Percentiles rank a stretch among this genome's conserved stretches.
These are phyloP conservation scores for Mesorhabditis spiculigera DNA, from an alignment of 2,888 invertebrate genomes.

Conservation along the genomic window DNA sequence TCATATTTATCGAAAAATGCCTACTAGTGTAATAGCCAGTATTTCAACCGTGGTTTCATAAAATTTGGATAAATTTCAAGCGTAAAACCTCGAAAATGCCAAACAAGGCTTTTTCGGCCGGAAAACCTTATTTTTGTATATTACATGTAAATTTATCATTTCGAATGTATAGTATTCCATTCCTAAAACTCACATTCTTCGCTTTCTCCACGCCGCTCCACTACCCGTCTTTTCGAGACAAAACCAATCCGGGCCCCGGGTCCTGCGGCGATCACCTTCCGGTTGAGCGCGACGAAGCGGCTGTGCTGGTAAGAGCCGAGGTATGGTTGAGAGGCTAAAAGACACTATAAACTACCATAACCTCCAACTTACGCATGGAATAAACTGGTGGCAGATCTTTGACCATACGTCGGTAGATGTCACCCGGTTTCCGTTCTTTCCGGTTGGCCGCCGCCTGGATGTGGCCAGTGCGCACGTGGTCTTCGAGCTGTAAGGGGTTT, in stretches of 20 bases:
- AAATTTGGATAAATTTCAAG: too few species aligned
- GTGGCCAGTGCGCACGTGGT: not conserved
- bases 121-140: too few species aligned
- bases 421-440: not conserved
- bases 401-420: not conserved
- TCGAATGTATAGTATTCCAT: not conserved
- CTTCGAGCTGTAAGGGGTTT: not conserved
- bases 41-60: too few species aligned
- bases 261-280: not conserved
- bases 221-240: not conserved
- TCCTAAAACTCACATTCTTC: not conserved
- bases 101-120: too few species aligned
- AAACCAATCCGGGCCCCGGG: not conserved
- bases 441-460: constrained; percentile 2
- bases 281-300: constrained; percentile 6
- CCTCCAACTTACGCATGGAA: not conserved
- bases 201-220: constrained; percentile 3
- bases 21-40: too few species aligned
- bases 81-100: too few species aligned
- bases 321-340: too few species aligned
- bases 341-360: too few species aligned
- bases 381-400: not conserved
- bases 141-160: too few species aligned
- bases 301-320: too few species aligned
- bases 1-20: too few species aligned